Base-by-base conservation (phyloP, 2,888 invertebrate genomes). In the Amitus sp. region DNA sequence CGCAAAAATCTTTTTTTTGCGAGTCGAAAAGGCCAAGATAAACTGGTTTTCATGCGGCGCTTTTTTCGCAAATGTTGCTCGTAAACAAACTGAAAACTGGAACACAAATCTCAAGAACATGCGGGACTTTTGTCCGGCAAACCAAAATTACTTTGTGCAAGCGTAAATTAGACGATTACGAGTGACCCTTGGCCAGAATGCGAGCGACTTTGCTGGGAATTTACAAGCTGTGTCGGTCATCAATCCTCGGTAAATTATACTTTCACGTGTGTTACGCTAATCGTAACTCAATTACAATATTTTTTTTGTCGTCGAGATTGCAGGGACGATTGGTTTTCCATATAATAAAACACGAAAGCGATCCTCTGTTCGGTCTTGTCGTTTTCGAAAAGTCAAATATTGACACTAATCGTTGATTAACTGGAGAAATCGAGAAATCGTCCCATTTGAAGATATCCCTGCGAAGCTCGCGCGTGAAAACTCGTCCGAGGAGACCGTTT, bases 51-150 rank as follows among this genome's bases (percentile, higher is more conserved):
- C 23, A 7, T 3, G 23, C 23, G 3, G 23, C 23, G 23, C 23
- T 5, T 23, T 23, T 23, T 23, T n/a, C n/a, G 60, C 49, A 53
- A 58, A 54, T 66, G 62, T 62, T 52, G 66, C 67, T 64, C 65
- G 66, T 70, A 66, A 73, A 71, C 71, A 65, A 69, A 69, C 68
- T 62, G 66, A 64, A 71, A 74, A 73, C 74, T 70, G 60, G 72
- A 68, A 65, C 72, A 54, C 61, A 54, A 65, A 60, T 74, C 65
- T n/a, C n/a, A 59, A 58, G 62, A 55, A 54, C 55, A 43, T 23
- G 58, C 43, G 33, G 60, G 48, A 43, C 40, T 53, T 30, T 47
- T 28, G 39, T 39, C 28, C 46, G 49, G 62, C 33, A 39, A 37
- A 33, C 42, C 43, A 43, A 28, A 62, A 43, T 10, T 30, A 47